Evolutionary conservation across 2,888 invertebrate species (phyloP).

Genomic region (Caenorhabditis wallacei): DNA sequence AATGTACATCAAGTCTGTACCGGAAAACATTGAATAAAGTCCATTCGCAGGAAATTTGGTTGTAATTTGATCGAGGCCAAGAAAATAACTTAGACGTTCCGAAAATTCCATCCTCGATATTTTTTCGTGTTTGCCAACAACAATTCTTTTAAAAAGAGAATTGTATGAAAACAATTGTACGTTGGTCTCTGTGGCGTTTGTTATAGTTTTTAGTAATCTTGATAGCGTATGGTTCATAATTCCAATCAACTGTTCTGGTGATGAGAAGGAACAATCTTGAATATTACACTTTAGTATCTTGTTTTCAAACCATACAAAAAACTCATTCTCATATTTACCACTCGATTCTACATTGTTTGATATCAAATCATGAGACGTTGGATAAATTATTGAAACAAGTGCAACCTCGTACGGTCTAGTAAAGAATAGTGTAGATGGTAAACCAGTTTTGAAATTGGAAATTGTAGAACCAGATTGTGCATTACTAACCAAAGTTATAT

Average conservation of each 20-base stretch:
- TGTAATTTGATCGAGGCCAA: neutral
- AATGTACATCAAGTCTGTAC: constrained; percentile 21
- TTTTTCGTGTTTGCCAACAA: neutral
- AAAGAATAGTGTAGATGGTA: constrained; percentile 9
- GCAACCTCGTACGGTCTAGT: constrained; percentile 13
- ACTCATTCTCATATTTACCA: constrained; percentile 26
- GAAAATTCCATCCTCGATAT: constrained; percentile 1
- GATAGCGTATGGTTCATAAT: neutral
- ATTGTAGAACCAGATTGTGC: constrained; percentile 19
- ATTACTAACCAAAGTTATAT: constrained; percentile 29
- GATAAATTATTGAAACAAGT: constrained; percentile 31
- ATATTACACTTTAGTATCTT: neutral
- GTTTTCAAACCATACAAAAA: neutral
- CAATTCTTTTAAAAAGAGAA: neutral
- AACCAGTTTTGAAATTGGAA: constrained; percentile 13
- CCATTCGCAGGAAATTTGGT: constrained; percentile 16
- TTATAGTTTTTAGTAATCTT: neutral
- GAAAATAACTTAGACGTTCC: constrained; percentile 20
- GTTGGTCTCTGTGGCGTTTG: neutral
- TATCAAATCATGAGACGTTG: constrained; percentile 33
- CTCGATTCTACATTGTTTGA: neutral
- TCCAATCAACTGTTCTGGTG: neutral
- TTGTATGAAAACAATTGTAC: neutral
- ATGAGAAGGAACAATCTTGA: neutral
- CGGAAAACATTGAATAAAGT: constrained; percentile 5